phyloP scores from a whole-genome alignment of 2,113 vertebrate species.

The Mobula hypostoma region DNA sequence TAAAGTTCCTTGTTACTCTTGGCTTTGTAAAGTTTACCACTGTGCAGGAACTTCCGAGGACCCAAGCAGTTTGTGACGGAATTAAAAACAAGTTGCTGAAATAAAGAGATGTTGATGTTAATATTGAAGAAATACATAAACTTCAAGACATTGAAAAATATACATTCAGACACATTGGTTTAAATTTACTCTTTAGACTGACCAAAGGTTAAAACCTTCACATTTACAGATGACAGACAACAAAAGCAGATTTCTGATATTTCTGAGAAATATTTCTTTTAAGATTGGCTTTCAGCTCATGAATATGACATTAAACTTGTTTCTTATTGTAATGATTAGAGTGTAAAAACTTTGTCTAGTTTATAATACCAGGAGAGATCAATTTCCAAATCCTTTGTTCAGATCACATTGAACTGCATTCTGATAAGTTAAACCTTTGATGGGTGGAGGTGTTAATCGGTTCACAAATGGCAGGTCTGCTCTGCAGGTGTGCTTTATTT shows the following conservation, averaged over 20 bases:
- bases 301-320: neutral
- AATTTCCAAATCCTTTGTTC: too few species aligned
- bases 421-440: neutral
- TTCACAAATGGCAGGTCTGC: neutral
- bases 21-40: slow-evolving; percentile 95
- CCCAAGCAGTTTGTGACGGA: slow-evolving; percentile 97
- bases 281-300: neutral
- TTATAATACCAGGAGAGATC: neutral
- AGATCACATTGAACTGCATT: neutral
- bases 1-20: slow-evolving; percentile 98
- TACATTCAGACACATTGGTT: neutral
- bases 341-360: neutral
- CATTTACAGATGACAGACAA: neutral
- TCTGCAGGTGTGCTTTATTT: neutral
- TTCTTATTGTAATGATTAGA: neutral
- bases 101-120: slow-evolving; percentile 31
- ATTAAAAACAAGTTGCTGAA: slow-evolving; percentile 96
- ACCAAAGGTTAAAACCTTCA: neutral
- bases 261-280: neutral
- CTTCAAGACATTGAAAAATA: neutral
- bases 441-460: neutral
- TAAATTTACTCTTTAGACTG: neutral
- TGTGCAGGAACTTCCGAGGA: slow-evolving; percentile 96
- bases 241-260: neutral
- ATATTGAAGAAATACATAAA: neutral